Conservation (phyloP, 1,140 invertebrate genomes). For the Solenopsis invicta region DNA sequence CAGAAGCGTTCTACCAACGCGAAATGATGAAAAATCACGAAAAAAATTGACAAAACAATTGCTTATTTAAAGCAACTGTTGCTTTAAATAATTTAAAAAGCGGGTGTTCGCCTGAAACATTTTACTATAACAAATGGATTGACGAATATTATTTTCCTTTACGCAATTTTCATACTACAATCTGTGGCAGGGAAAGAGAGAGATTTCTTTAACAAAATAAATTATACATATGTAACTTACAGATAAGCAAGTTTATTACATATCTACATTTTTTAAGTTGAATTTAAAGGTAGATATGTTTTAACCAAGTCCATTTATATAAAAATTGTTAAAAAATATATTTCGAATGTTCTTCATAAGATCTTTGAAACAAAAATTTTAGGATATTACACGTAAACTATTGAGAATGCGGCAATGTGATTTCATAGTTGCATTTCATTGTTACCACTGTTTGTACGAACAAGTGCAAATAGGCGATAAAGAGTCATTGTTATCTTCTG, state of each 20-base stretch:
- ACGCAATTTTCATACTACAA: background rate
- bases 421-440: background rate
- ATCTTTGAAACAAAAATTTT: background rate
- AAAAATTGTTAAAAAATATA: background rate
- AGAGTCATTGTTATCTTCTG: constrained; percentile 34
- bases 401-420: constrained; percentile 2
- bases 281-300: background rate
- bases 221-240: background rate
- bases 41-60: background rate
- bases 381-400: background rate
- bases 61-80: background rate
- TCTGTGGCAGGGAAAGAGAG: no score
- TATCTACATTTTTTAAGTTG: constrained; percentile 8
- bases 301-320: no score
- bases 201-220: background rate
- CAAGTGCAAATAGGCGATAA: constrained; percentile 37
- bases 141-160: background rate
- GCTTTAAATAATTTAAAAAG: no score
- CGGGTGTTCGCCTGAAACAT: background rate
- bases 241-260: background rate
- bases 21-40: constrained; percentile 11
- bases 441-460: background rate
- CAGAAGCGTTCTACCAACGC: background rate
- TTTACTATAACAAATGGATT: background rate
- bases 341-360: background rate